phyloP scores from a whole-genome alignment of 2,113 vertebrate genomes.

The Osmerus mordax region DNA sequence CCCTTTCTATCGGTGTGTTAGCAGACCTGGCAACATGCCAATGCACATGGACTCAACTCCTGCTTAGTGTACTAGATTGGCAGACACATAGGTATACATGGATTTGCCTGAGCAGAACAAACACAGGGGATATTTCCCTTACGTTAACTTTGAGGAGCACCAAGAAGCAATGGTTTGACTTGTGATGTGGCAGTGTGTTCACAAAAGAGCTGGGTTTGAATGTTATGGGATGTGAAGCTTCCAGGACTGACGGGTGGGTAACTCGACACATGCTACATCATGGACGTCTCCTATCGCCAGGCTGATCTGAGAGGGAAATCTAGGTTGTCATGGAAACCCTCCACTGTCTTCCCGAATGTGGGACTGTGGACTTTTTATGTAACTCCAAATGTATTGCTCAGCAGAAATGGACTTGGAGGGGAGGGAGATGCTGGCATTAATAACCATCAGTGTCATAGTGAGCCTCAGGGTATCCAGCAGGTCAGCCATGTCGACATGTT shows the following conservation, averaged over 20 bases:
- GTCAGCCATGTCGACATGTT: too few relatives aligned
- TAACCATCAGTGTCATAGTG: too few relatives aligned
- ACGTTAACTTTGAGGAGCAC: too few relatives aligned
- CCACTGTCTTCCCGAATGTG: slow-evolving; percentile 16
- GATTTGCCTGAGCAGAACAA: not conserved
- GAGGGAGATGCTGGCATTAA: not conserved
- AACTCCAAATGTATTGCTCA: slow-evolving; percentile 39
- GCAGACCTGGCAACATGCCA: slow-evolving; percentile 9
- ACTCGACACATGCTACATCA: slow-evolving; percentile 2
- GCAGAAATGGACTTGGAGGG: slow-evolving; percentile 39
- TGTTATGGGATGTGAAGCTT: too few relatives aligned
- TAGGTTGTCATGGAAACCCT: slow-evolving; percentile 53
- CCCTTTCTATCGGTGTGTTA: not conserved
- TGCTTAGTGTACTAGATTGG: not conserved
- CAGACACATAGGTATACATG: not conserved
- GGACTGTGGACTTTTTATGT: slow-evolving; percentile 34
- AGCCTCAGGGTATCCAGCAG: too few relatives aligned
- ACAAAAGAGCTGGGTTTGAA: too few relatives aligned
- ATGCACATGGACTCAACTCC: not conserved
- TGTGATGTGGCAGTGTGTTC: too few relatives aligned
- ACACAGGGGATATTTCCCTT: not conserved
- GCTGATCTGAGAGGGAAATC: not conserved
- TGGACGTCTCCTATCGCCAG: not conserved
- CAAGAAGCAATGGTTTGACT: too few relatives aligned
- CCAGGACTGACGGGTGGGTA: too few relatives aligned